Evolutionary conservation across 2,888 invertebrate species (phyloP), one percentile per base, ranked within the genome.

Genomic region (Eumacrocentrus americanus): DNA sequence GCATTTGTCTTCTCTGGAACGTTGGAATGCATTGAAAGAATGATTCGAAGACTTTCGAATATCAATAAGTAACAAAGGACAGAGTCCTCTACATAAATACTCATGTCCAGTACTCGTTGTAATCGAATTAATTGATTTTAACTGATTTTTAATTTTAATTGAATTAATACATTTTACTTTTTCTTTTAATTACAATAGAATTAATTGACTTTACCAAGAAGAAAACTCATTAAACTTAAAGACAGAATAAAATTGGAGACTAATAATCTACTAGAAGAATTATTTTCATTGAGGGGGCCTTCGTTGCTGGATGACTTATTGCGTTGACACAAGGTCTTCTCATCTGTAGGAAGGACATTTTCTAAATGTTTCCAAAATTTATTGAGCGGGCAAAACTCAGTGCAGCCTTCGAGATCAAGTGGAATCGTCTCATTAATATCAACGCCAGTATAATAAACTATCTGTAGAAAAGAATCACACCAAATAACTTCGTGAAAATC

Each of bases 331-430:
- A 65, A 16, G 4, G 65, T 4, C 11, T 68, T 58, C n/a, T 72
- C 66, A 7, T 72, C 62, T 7, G 47, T 61, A 1, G 72, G 71
- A 7, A 75, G 59, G 9, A 71, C 40, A 2, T 71, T 57, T 1
- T 51, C 58, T 1, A 65, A 63, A 6, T 76, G 18, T 6, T 68
- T n/a, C 0, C 61, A 34, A 23, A 72, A 77, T 6, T 66, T 65
- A 0, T 66, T 62, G 11, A 77, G 48, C 0, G 71, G 70, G 34
- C 77, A 77, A 2, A 71, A 55, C 0, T 51, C 2, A 0, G 64
- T 60, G 29, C 77, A 77, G 0, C 62, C 65, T 0, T 67, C 67
- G 1, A 76, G 6, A 3, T 22, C 50, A 5, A 75, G 40, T 5
- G 66, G 68, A 1, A 47, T 60, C 1, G 62, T 44, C 0, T 57